Percentiles rank a stretch among this genome's conserved stretches.
phyloP scores from a whole-genome alignment of 2,888 invertebrate genomes.

The Mythimna lalbum region DNA sequence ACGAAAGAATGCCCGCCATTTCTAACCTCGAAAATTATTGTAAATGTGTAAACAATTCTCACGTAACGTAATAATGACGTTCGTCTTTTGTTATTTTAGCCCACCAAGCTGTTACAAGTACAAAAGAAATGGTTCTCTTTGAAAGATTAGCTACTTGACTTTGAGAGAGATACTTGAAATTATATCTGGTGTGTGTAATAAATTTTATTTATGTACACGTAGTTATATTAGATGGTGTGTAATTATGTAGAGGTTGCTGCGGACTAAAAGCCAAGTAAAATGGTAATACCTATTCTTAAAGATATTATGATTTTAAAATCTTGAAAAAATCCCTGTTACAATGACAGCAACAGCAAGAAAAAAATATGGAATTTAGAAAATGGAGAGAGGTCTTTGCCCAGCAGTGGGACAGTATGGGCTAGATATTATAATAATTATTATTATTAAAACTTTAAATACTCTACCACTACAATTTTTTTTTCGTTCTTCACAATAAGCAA shows the following conservation, averaged over 20 bases:
- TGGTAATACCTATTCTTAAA: neutral
- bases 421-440: too few relatives aligned
- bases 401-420: too few relatives aligned
- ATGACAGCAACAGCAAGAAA: neutral
- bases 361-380: too few relatives aligned
- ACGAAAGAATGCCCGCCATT: slow-evolving; percentile 88
- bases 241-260: slow-evolving; percentile 7
- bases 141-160: slow-evolving; percentile 44
- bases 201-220: slow-evolving; percentile 33
- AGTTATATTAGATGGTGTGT: slow-evolving; percentile 2
- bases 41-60: slow-evolving; percentile 73
- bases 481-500: neutral
- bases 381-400: too few relatives aligned
- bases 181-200: slow-evolving; percentile 43
- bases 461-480: neutral
- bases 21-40: slow-evolving; percentile 87
- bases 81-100: slow-evolving; percentile 39
- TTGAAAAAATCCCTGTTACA: neutral
- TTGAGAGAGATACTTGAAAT: slow-evolving; percentile 44
- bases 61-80: slow-evolving; percentile 64
- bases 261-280: neutral
- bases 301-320: neutral
- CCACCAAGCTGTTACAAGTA: slow-evolving; percentile 27
- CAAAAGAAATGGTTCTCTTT: slow-evolving; percentile 42
- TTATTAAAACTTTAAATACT: slow-evolving; percentile 5